Evolutionary conservation across 2,888 invertebrate genomes (phyloP), one percentile per base, ranked within the genome.

Genomic region (Lobophora halterata): DNA sequence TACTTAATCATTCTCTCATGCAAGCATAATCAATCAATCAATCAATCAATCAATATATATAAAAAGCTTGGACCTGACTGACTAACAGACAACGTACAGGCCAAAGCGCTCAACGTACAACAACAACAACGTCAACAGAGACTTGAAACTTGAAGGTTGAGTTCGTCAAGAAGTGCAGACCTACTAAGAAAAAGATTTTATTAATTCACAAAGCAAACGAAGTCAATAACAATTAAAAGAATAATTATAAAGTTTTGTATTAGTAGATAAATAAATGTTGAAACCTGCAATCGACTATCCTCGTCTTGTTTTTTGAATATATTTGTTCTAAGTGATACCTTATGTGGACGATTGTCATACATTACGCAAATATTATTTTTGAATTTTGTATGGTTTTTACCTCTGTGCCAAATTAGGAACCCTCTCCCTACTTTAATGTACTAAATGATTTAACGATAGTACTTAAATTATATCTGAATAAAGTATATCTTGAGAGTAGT

Each of bases 381-480:
- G 11, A 29, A 13, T 33, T 9, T 25, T 28, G 9, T 29, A 36
- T 43, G 14, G 26, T 42, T 41, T 37, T 44, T 14, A 76, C 65
- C 66, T 43, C 61, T 81, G 86, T 86, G 86, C 86, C 86, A 86
- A 86, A 82, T 65, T 75, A 75, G 71, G 71, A 73, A 71, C 68
- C 65, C 65, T 66, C 61, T 64, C 61, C 51, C 46, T 53, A 52
- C 47, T 46, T 55, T 24, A 41, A 42, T 50, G 44, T 49, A 55
- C 62, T 74, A 24, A 55, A 57, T 61, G 49, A 71, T 58, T 73
- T 70, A 74, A 69, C 59, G 68, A 73, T 69, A 70, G 65, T 20
- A 23, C 26, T 31, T 24, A 27, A 49, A 47, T 62, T 58, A 61
- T 65, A 64, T 70, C 65, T 65, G 66, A 71, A 64, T 77, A 72